Base-by-base conservation (phyloP, 64 coral and sea anemone species). In the Anthopleura sola region DNA sequence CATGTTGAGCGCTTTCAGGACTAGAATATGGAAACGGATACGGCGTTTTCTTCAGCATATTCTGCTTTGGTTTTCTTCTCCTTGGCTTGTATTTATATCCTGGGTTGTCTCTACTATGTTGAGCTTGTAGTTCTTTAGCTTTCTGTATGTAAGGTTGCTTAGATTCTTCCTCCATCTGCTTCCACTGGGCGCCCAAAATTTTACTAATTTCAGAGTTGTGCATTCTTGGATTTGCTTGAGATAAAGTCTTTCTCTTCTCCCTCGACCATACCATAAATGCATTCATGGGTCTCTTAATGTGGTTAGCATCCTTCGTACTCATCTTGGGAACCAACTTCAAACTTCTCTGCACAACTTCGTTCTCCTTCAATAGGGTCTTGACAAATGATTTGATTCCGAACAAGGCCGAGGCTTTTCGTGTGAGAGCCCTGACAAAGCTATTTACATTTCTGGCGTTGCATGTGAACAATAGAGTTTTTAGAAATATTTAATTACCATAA, bases 401-500 rank as follows among this genome's bases (percentile, higher is more conserved):
- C 90, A 92, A 92, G 83, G 94, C 83, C 78, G 62, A 86, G 84
- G 75, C 50, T 92, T 97, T 92, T 97, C 50, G 90, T 97, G 87
- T 92, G 94, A 87, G 92, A 92, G 86, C 84, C 90, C 87, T 90
- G 84, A 97, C 90, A 97, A 97, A 90, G 94, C 90, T 97, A 97
- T 97, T 97, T 97, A 97, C 94, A 97, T 97, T 97, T 97, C 90
- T 95, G 79, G 90, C 94, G 90, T 92, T 97, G 94, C 94, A 92
- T 93, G 87, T 74, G 94, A 90, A 97, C 94, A 97, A 97, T 92
- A 81, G 90, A 86, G 82, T 93, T 97, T 96, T 97, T 97, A 92
- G 94, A 97, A 97, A 97, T 97, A 88, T 97, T 92, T 97, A 97
- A 97, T 97, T 97, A 97, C 94, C 94, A 97, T 97, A 97, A 97